phyloP scores from a whole-genome alignment of 2,113 vertebrate genomes.

The Sisor rabdophorus region DNA sequence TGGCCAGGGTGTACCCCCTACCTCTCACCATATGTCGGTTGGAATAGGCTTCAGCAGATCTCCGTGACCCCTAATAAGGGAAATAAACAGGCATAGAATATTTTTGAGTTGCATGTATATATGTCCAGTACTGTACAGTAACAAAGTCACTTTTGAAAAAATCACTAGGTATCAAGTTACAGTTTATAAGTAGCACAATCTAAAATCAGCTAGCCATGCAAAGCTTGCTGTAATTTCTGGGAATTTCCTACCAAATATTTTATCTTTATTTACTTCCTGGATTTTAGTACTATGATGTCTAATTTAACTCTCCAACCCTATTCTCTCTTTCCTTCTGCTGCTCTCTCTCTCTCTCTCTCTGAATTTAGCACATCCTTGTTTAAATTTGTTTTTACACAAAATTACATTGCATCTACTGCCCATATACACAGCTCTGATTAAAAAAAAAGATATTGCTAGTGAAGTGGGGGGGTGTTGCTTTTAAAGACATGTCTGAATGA shows the following conservation, averaged over 20 bases:
- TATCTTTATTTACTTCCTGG: not conserved
- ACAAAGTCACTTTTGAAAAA: too few species aligned
- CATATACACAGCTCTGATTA: constrained; percentile 1
- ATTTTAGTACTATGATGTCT: not conserved
- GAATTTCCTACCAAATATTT: not conserved
- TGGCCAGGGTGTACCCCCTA: too few species aligned
- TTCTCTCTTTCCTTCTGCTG: too few species aligned
- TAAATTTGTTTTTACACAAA: not conserved
- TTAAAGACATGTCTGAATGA: constrained; percentile 26
- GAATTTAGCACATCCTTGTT: not conserved
- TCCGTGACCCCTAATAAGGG: too few species aligned
- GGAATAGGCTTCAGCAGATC: too few species aligned
- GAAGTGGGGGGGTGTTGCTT: constrained; percentile 4
- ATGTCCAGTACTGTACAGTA: too few species aligned
- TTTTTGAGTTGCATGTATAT: too few species aligned
- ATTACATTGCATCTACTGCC: not conserved
- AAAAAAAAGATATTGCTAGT: not conserved
- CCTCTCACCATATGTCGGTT: too few species aligned
- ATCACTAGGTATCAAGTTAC: too few species aligned
- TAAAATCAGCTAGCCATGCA: not conserved
- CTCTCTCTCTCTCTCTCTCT: too few species aligned
- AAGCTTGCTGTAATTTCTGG: not conserved
- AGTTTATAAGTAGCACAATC: not conserved
- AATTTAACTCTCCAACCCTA: too few species aligned
- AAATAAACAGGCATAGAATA: too few species aligned